Conservation (phyloP, 2,797 vertebrate species). For the Nothura maculosa region DNA sequence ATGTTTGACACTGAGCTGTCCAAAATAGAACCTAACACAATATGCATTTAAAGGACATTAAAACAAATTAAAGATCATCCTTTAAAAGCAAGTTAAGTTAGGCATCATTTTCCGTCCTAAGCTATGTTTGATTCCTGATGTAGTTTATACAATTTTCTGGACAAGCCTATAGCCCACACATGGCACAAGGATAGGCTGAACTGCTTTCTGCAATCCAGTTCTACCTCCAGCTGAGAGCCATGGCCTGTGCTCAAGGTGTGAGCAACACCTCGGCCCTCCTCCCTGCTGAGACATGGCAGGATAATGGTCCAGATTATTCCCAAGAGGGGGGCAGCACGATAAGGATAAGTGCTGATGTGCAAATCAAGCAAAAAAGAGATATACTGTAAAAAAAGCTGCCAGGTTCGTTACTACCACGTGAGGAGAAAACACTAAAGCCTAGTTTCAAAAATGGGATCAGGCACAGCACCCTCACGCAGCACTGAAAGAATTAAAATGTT, state of each 20-base stretch:
- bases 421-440: neutral
- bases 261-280: neutral
- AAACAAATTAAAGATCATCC: neutral
- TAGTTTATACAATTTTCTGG: neutral
- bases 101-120: neutral
- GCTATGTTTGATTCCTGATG: neutral
- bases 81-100: neutral
- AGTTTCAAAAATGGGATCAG: neutral
- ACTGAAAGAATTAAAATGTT: neutral
- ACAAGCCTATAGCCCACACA: neutral
- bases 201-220: neutral
- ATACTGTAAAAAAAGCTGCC: neutral
- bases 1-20: neutral
- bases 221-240: neutral
- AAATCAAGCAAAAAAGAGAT: neutral
- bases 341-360: neutral
- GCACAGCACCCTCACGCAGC: neutral
- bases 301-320: neutral
- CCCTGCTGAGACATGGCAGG: neutral
- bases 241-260: rapidly evolving
- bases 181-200: neutral
- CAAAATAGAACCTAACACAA: neutral
- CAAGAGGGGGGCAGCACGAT: neutral
- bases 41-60: neutral
- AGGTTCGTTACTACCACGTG: neutral